Percentiles rank a stretch among this genome's conserved stretches.
These are phyloP conservation scores for Brenthis hecate DNA, from an alignment of 2,888 invertebrate species.

Conservation along the genomic window DNA sequence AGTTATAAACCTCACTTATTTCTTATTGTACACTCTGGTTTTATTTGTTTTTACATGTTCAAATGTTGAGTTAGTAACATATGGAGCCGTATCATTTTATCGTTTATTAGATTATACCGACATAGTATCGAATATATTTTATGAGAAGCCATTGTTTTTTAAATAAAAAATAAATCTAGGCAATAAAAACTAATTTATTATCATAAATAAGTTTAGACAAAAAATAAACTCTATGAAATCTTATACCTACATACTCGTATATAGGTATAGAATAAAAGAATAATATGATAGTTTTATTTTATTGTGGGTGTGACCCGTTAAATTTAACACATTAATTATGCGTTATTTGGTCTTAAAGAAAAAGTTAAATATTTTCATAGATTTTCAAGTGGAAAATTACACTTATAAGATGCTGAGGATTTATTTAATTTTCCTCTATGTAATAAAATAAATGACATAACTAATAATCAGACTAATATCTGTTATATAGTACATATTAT, in stretches of 20 bases:
- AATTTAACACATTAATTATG: background rate
- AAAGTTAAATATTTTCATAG: too few species aligned
- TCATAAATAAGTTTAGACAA: conserved; percentile 9
- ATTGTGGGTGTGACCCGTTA: conserved; percentile 11
- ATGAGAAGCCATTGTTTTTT: conserved; percentile 43
- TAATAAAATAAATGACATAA: too few species aligned
- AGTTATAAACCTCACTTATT: conserved; percentile 61
- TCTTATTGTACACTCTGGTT: conserved; percentile 52
- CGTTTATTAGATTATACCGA: conserved; percentile 21
- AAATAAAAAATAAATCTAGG: conserved; percentile 4
- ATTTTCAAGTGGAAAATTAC: too few species aligned
- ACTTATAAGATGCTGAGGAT: too few species aligned
- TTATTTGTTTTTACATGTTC: conserved; percentile 55
- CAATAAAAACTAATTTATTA: conserved; percentile 13
- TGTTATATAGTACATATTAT: background rate
- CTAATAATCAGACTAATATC: too few species aligned
- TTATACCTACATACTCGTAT: background rate
- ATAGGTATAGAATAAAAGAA: background rate
- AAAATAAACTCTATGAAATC: conserved; percentile 6
- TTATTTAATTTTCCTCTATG: too few species aligned
- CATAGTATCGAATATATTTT: conserved; percentile 25
- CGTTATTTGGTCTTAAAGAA: too few species aligned
- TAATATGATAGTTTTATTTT: conserved; percentile 3
- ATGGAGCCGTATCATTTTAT: conserved; percentile 40
- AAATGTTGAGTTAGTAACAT: conserved; percentile 46